Base-by-base conservation (phyloP, 1,140 invertebrate genomes). In the Brachionus calyciflorus region DNA sequence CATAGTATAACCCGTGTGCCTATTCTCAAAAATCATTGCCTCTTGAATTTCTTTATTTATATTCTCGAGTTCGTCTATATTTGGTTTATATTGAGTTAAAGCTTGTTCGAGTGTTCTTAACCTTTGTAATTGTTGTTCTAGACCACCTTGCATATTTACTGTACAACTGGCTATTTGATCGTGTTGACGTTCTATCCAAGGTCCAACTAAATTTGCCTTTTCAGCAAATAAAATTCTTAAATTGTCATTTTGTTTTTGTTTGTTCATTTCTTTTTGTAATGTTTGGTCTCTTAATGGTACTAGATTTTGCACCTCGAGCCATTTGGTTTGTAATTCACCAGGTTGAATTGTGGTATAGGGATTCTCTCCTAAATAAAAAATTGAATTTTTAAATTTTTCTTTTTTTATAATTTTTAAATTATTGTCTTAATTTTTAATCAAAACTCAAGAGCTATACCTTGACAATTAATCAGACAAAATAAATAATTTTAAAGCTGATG, bases 1-100 rank as follows among this genome's bases (percentile, higher is more conserved):
- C 96, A 99, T 99, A 76, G 96, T 98, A 86, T 98, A 98, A 83
- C 96, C 94, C 65, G 96, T 98, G 85, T 98, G 98, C 80, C 93
- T 83, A 86, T 98, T 98, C 84, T 99, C 96, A 84, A 99, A 99
- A 82, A 99, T 97, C 93, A 99, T 97, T 81, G 94, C 93, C 86
- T 99, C 96, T 86, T 99, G 96, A 44, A 77, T 77, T 55, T 77
- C 44, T 87, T 99, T 95, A 84, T 98, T 94, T 82, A 96, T 96
- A 87, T 93, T 94, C 83, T 99, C 96, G 70, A 99, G 87, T 86
- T 99, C 96, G 84, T 99, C 96, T 83, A 99, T 94, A 83, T 98
- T 93, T 57, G 93, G 92, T 84, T 94, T 95, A 88, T 97, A 98
- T 26, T 92, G 91, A 82, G 92, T 91, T 1, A 96, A 93, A 19